Evolutionary conservation across 2,113 vertebrate genomes (phyloP), one percentile per base, ranked within the genome.

Genomic region (Rhodinocichla rosea): DNA sequence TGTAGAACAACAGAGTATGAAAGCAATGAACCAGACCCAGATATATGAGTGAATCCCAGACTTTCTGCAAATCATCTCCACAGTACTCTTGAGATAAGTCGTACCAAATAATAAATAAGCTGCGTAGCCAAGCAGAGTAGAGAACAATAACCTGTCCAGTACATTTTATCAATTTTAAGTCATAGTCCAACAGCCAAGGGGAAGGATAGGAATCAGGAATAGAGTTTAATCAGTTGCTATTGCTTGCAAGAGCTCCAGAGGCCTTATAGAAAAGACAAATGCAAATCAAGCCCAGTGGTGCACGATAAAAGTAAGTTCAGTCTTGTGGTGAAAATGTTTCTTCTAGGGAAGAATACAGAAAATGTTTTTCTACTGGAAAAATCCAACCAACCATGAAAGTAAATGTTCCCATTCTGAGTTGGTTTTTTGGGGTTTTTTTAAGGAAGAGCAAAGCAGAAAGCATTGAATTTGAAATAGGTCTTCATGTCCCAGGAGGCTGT

Each of bases 141-240:
- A 87, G 69, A 75, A 92, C 77, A 89, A 87, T 91, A 95, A 84
- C 62, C 57, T 87, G 74, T 82, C 78, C 67, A 39, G 62, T 49
- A 76, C 63, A 62, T 47, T 95, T 95, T 87, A 82, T 92, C 80
- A 67, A 75, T 56, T 79, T 35, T 30, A 84, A 89, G 44, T 81
- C 59, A 53, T 59, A 92, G 83, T 78, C 62, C 27, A 78, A 47
- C 53, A 44, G 45, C 49, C 70, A 87, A 84, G 32, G 57, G 73
- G 69, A 87, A 87, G 73, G 55, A 68, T 26, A 73, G 56, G 81
- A 89, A 82, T 82, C 62, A 45, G 62, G 42, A 84, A 82, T 26
- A 45, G 20, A 64, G 65, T 92, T 94, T 82, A 62, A 94, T 91
- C 77, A 40, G 50, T 57, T 90, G 37, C 49, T 93, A 45, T 33